phyloP scores from a whole-genome alignment of 2,888 invertebrate species.

The Arge pagana region DNA sequence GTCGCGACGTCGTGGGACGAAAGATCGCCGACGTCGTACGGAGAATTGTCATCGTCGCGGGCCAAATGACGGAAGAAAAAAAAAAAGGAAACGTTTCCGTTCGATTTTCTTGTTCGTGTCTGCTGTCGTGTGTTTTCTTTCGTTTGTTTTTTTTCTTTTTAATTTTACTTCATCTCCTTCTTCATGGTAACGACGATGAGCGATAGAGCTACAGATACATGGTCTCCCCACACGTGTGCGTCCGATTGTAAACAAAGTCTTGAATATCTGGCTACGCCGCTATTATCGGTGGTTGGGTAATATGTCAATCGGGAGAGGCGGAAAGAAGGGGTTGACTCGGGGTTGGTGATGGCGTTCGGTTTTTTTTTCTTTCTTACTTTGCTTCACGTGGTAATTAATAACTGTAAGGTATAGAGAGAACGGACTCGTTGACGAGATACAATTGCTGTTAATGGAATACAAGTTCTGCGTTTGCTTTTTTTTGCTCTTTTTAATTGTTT shows the following conservation, averaged over 20 bases:
- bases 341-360: slow-evolving; percentile 25
- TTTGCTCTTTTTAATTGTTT: slow-evolving; percentile 37
- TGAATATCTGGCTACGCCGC: slow-evolving; percentile 48
- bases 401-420: slow-evolving; percentile 42
- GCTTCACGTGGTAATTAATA: slow-evolving; percentile 25
- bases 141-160: slow-evolving; percentile 19
- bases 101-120: too few species aligned
- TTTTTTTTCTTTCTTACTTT: slow-evolving; percentile 28
- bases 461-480: slow-evolving; percentile 49
- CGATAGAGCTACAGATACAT: slow-evolving; percentile 58
- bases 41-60: too few species aligned
- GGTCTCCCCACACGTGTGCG: slow-evolving; percentile 59
- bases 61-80: too few species aligned
- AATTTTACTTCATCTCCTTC: neutral
- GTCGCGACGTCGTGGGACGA: too few species aligned
- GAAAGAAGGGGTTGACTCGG: slow-evolving; percentile 14
- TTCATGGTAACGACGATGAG: slow-evolving; percentile 36
- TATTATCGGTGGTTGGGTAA: slow-evolving; percentile 30
- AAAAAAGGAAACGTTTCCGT: too few species aligned
- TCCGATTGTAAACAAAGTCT: slow-evolving; percentile 57
- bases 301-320: neutral
- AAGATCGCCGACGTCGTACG: too few species aligned
- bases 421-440: slow-evolving; percentile 57
- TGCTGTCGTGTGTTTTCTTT: slow-evolving; percentile 22
- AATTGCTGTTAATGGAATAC: slow-evolving; percentile 59